Percentiles rank a stretch among this genome's conserved stretches.
Evolutionary conservation across 2,888 invertebrate genomes (phyloP).

Genomic region (Pterostichus madidus): DNA sequence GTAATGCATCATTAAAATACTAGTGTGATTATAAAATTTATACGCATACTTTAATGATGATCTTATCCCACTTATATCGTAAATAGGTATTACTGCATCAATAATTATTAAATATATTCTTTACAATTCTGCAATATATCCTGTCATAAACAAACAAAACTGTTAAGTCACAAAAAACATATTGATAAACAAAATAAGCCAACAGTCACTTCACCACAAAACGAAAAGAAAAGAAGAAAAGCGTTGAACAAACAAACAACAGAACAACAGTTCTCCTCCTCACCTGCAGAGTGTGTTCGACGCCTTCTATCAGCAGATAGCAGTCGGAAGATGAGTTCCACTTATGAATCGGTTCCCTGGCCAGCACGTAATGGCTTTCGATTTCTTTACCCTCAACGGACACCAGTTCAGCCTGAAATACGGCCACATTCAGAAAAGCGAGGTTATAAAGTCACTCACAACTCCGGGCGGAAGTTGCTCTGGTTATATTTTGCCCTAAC

Average conservation of each 20-base stretch:
- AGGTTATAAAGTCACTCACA: slow-evolving; percentile 23
- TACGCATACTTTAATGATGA: too few species aligned
- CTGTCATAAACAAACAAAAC: too few species aligned
- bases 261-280: not conserved
- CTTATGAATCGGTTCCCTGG: slow-evolving; percentile 82
- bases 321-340: slow-evolving; percentile 86
- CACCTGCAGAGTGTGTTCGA: slow-evolving; percentile 83
- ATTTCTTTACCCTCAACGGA: slow-evolving; percentile 86
- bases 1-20: too few species aligned
- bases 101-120: too few species aligned
- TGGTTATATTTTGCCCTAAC: slow-evolving; percentile 18
- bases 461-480: not conserved
- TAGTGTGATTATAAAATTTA: too few species aligned
- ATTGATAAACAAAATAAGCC: too few species aligned
- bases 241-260: not conserved
- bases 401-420: slow-evolving; percentile 82
- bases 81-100: too few species aligned
- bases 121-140: too few species aligned
- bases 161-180: too few species aligned
- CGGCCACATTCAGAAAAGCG: slow-evolving; percentile 7
- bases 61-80: too few species aligned
- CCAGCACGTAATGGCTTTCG: slow-evolving; percentile 84
- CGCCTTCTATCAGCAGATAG: slow-evolving; percentile 83
- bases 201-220: too few species aligned
- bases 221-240: not conserved